Evolutionary conservation across 2,797 vertebrate species (phyloP).

Genomic region (Argya squamiceps): DNA sequence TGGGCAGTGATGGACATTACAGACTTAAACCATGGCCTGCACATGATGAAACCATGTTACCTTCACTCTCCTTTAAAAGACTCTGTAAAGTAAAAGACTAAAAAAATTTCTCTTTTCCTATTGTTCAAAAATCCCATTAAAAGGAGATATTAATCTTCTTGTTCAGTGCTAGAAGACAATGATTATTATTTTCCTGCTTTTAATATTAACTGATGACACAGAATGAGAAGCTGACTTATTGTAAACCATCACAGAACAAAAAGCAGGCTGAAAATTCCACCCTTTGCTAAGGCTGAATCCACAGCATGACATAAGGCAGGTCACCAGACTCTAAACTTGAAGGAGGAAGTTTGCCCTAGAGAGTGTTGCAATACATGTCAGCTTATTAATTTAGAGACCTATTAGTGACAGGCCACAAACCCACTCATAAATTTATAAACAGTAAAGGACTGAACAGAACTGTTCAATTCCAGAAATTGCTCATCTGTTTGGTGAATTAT

Average conservation of each 20-base stretch:
- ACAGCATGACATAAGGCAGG: neutral
- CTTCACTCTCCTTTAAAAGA: neutral
- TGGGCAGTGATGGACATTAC: neutral
- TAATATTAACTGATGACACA: neutral
- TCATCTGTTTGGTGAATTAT: slow-evolving; percentile 26
- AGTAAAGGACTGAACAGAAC: slow-evolving; percentile 2
- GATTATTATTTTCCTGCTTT: neutral
- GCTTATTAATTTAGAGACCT: slow-evolving; percentile 58
- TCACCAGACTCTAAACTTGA: neutral
- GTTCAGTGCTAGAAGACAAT: neutral
- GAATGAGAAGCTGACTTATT: neutral
- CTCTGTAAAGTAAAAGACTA: neutral
- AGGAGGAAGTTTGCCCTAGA: slow-evolving; percentile 41
- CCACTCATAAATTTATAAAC: slow-evolving; percentile 44
- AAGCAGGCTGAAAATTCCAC: neutral
- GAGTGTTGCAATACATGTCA: slow-evolving; percentile 13
- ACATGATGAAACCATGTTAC: accelerated
- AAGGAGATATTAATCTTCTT: neutral
- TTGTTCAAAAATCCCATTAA: neutral
- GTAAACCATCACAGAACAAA: neutral
- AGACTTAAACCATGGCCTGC: neutral
- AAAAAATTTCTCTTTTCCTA: neutral
- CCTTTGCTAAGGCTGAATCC: neutral
- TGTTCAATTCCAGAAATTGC: slow-evolving; percentile 6
- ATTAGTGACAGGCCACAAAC: slow-evolving; percentile 54